Base-by-base conservation (phyloP, 2,888 invertebrate species). In the Hermodice carunculata region DNA sequence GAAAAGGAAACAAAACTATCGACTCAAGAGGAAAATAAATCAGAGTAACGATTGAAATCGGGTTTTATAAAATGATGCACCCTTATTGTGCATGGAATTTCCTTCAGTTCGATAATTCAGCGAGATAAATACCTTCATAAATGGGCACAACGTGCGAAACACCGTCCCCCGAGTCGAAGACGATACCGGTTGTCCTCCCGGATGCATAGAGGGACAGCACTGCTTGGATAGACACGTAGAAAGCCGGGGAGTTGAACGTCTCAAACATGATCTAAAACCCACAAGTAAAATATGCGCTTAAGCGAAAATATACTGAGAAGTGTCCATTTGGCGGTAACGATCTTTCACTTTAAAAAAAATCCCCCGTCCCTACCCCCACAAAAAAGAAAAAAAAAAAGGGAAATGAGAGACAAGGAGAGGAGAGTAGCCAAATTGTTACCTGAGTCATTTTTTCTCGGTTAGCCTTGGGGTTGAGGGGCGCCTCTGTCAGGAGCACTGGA, bases 401-500 rank as follows among this genome's bases (percentile, higher is more conserved):
- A n/a, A n/a, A n/a, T n/a, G n/a, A n/a, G n/a, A n/a, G n/a, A n/a
- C n/a, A n/a, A n/a, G 17, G 11, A 37, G 40, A 11, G 11, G 40
- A 37, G 11, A 17, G 76, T 90, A 37, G 11, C 11, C 24, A 87
- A 87, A 86, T 19, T 8, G 11, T 14, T 34, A 73, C 68, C 65
- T 87, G 88, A 69, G 95, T 95, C 95, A 95, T 95, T 90, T 95
- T 95, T 87, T 95, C 74, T 40, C 96, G 90, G 90, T 96, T 96
- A 77, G 95, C 95, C 88, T 96, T 96, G 78, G 96, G 96, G 88
- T 96, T 49, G 24, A 49, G 49, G 17, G 49, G 49, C 6, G 49
- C 49, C 26, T 49, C 49, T 26, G 49, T 49, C n/a, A 59, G 59
- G 2, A 59, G 32, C 1, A 59, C 59, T 2, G 59, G 59, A 28